A percentile compares a stretch with the other conserved stretches of the same genome.
phyloP scores from a whole-genome alignment of 2,888 invertebrate genomes.

The Adineta ricciae region DNA sequence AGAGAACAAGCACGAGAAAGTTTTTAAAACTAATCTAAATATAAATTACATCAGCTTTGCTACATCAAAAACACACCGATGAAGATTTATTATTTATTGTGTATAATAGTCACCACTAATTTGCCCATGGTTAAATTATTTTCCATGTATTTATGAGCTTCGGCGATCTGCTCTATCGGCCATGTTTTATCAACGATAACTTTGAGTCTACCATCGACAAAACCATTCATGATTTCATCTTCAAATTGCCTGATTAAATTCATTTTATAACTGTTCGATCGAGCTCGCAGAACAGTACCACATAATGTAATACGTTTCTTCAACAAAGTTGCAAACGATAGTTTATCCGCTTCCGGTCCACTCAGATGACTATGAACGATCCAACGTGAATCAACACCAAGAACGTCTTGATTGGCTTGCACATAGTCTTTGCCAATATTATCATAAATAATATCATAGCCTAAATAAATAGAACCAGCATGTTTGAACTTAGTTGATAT shows the following conservation, averaged over 20 bases:
- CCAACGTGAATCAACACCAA: conserved; percentile 47
- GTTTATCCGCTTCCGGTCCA: conserved; percentile 42
- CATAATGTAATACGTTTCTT: conserved; percentile 42
- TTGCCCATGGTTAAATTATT: conserved; percentile 46
- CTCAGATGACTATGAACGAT: conserved; percentile 48
- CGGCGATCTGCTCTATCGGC: conserved; percentile 40
- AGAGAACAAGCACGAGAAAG: too few species aligned
- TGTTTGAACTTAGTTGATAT: too few species aligned
- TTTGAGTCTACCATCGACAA: conserved; percentile 40
- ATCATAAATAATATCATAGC: conserved; percentile 49
- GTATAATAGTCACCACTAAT: conserved; percentile 38
- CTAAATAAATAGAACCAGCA: conserved; percentile 35
- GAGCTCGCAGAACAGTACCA: conserved; percentile 42
- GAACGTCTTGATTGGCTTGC: conserved; percentile 43
- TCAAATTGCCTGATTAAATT: conserved; percentile 42
- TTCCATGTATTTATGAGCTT: conserved; percentile 46
- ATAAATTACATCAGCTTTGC: too few species aligned
- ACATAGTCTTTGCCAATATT: conserved; percentile 49
- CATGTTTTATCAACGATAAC: conserved; percentile 42
- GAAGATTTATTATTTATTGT: not conserved
- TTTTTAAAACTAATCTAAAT: too few species aligned
- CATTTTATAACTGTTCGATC: conserved; percentile 45
- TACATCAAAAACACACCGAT: too few species aligned
- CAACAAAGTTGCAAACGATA: conserved; percentile 41
- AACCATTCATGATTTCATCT: conserved; percentile 39